Evolutionary conservation across 2,888 invertebrate genomes (phyloP).

Genomic region (Heliothis peltigera): DNA sequence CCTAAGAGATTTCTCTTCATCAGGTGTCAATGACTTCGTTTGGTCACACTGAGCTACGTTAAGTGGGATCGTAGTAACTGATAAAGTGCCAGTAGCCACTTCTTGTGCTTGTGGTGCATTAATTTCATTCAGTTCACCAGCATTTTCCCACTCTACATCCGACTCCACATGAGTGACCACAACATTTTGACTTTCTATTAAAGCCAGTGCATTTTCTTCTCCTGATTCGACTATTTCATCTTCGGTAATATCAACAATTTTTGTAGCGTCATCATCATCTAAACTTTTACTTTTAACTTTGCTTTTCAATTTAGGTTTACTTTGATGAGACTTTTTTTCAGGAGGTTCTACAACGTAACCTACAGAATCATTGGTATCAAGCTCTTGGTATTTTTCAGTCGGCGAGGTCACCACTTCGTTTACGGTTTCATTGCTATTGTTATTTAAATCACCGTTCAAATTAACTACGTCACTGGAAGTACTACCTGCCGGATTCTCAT

Average conservation of each 20-base stretch:
- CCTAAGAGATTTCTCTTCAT: constrained; percentile 89
- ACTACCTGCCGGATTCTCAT: constrained; percentile 37
- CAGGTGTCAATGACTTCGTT: constrained; percentile 85
- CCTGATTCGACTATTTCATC: constrained; percentile 66
- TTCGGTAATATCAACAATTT: constrained; percentile 83
- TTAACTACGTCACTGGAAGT: constrained; percentile 33
- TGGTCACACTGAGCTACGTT: constrained; percentile 81
- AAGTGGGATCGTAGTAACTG: constrained; percentile 82
- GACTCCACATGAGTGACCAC: constrained; percentile 92
- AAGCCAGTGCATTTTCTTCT: constrained; percentile 71
- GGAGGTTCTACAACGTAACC: constrained; percentile 85
- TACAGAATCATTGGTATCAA: constrained; percentile 41
- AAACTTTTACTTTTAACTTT: constrained; percentile 86
- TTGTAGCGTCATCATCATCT: constrained; percentile 84
- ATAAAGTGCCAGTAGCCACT: constrained; percentile 77
- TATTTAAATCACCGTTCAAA: constrained; percentile 71
- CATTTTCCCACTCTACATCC: constrained; percentile 90
- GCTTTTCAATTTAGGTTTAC: constrained; percentile 75
- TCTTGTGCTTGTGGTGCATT: constrained; percentile 65
- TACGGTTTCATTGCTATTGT: constrained; percentile 64
- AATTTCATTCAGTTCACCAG: constrained; percentile 78
- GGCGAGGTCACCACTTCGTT: constrained; percentile 26
- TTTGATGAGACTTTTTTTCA: constrained; percentile 71
- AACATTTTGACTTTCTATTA: constrained; percentile 86
- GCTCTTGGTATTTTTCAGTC: constrained; percentile 30